phyloP scores from a whole-genome alignment of 2,797 vertebrate species.

The Iguana delicatissima region DNA sequence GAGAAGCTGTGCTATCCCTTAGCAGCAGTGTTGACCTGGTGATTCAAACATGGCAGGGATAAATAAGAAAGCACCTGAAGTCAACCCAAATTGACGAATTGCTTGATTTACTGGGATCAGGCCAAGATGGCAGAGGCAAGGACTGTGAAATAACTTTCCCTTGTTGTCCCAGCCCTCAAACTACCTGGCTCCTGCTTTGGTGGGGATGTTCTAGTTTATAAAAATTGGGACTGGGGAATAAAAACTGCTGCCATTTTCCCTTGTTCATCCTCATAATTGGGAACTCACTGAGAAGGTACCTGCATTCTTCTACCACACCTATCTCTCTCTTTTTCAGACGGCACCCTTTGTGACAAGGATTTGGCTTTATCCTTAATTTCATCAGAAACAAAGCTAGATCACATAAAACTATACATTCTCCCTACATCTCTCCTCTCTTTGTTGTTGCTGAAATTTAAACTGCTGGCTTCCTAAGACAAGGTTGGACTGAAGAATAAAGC shows the following conservation, averaged over 20 bases:
- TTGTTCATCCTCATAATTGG: neutral
- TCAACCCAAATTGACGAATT: constrained; percentile 57
- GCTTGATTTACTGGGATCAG: constrained; percentile 65
- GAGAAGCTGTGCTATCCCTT: constrained; percentile 54
- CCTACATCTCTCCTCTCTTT: neutral
- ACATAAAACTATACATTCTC: neutral
- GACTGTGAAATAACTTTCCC: constrained; percentile 63
- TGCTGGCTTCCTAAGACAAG: neutral
- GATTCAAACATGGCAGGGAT: constrained; percentile 68
- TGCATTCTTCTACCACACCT: neutral
- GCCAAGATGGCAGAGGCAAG: constrained; percentile 32
- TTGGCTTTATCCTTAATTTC: neutral
- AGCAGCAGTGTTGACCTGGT: constrained; percentile 53
- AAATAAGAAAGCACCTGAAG: constrained; percentile 58
- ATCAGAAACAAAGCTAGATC: neutral
- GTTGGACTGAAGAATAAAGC: neutral
- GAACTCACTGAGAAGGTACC: neutral
- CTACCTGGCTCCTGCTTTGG: too few relatives aligned
- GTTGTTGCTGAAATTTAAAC: neutral
- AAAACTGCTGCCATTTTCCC: neutral
- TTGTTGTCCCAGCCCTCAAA: constrained; percentile 51
- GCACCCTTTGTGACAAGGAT: neutral
- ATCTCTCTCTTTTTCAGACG: neutral
- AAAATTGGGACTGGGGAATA: neutral
- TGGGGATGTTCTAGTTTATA: constrained; percentile 52